phyloP scores from a whole-genome alignment of 2,797 vertebrate species.

The Poecile montanus region DNA sequence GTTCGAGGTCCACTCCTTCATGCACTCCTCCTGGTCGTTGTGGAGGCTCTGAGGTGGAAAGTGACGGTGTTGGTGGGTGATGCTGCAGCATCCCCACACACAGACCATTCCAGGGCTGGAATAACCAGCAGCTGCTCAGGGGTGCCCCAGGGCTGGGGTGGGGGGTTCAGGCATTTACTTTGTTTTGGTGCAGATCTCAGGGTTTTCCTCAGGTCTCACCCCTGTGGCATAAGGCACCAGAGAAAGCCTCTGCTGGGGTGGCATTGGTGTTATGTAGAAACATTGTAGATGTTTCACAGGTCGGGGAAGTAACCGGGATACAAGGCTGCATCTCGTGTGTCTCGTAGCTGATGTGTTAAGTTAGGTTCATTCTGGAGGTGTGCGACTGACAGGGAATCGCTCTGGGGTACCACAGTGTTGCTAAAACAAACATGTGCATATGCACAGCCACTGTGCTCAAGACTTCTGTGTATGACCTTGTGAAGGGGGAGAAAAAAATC shows the following conservation, averaged over 20 bases:
- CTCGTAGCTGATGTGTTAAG: neutral
- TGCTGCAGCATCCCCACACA: neutral
- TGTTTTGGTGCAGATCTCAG: fast-evolving
- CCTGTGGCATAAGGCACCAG: neutral
- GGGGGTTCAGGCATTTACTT: fast-evolving
- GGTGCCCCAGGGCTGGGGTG: fast-evolving
- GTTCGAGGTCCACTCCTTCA: neutral
- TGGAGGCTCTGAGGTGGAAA: neutral
- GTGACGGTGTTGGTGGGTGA: fast-evolving
- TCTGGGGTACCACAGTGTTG: neutral
- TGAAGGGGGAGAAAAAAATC: neutral
- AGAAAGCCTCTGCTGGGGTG: fast-evolving
- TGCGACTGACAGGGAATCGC: neutral
- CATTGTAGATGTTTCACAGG: neutral
- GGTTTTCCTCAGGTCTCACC: neutral
- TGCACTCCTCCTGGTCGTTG: fast-evolving
- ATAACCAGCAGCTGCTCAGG: neutral
- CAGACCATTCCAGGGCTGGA: neutral
- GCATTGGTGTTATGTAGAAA: fast-evolving
- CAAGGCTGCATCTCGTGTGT: too few species aligned
- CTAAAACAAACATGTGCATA: fast-evolving
- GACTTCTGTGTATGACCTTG: neutral
- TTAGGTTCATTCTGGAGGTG: neutral
- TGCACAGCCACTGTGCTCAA: neutral
- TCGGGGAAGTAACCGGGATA: neutral